These are phyloP conservation scores for Mantis religiosa DNA, from an alignment of 2,888 invertebrate species.

Conservation along the genomic window DNA sequence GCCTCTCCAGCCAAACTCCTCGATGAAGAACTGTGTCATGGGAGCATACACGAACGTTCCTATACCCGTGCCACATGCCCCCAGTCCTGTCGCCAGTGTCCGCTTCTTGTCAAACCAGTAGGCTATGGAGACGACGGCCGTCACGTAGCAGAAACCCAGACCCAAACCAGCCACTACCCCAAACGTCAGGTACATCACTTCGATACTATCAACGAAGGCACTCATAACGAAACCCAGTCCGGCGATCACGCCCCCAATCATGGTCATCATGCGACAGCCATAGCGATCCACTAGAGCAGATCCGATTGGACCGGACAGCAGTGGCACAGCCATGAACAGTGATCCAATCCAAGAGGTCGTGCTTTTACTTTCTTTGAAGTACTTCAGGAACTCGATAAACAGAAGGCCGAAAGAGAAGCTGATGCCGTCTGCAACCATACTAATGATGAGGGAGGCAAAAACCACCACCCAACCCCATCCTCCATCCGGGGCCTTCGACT, in stretches of 20 bases:
- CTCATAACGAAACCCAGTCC: constrained; percentile 71
- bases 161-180: constrained; percentile 82
- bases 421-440: constrained; percentile 88
- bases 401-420: constrained; percentile 90
- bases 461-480: constrained; percentile 89
- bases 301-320: constrained; percentile 57
- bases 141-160: constrained; percentile 79
- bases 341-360: constrained; percentile 89
- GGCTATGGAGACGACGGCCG: constrained; percentile 86
- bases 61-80: constrained; percentile 84
- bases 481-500: constrained; percentile 68
- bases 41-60: constrained; percentile 87
- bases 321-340: constrained; percentile 81
- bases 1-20: constrained; percentile 81
- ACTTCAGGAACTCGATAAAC: constrained; percentile 74
- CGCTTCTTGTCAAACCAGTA: constrained; percentile 89
- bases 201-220: constrained; percentile 61
- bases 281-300: constrained; percentile 81
- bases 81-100: constrained; percentile 79
- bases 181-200: constrained; percentile 78
- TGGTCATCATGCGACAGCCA: constrained; percentile 58
- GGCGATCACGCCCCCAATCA: constrained; percentile 43
- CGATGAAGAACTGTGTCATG: constrained; percentile 72
- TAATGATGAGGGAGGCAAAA: constrained; percentile 75
- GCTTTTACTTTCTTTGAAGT: constrained; percentile 76